Evolutionary conservation across 2,797 vertebrate genomes (phyloP), one percentile per base, ranked within the genome.

Genomic region (Manis crassicaudata): DNA sequence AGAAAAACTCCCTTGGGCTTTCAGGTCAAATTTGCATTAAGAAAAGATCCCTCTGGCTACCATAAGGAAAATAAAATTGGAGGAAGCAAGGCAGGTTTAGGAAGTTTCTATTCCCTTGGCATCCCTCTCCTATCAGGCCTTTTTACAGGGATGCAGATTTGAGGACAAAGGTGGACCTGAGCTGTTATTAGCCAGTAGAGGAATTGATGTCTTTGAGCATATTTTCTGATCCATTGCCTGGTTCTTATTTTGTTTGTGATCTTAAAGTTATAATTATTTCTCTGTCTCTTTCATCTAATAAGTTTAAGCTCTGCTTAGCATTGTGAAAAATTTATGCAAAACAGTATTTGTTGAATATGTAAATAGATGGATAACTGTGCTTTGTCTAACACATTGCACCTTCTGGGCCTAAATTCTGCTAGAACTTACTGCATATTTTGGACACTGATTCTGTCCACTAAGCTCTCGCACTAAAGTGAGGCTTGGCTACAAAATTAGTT

Each of bases 211-310:
- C 32, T 84, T 84, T 62, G 20, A 88, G 18, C 11, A 40, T 46
- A 70, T 87, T 63, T 86, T 93, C 43, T 79, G 29, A 58, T 60
- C 9, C 21, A 73, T 25, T 32, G 18, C 20, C 23, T 54, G 16
- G 37, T 62, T 93, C 40, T 7, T 79, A 20, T 46, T 95, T 89
- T 72, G 14, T 68, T 83, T 91, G 0, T 37, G 37, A 72, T 46
- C 52, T 93, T 91, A 6, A 88, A 67, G 1, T 7, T 76, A 3
- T 46, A 40, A 23, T 83, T 75, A 80, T 20, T 89, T 54, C 60
- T 43, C 75, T 86, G 13, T 37, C 20, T 54, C 6, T 73, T 90
- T 86, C 3, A 35, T 75, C 27, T 7, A 46, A 40, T 29, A 50
- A 4, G 73, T 43, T 40, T 63, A 93, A 82, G 7, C 3, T 43